These are phyloP conservation scores for Myrmecobius fasciatus DNA, from an alignment of 2,113 vertebrate genomes.

Conservation along the genomic window DNA sequence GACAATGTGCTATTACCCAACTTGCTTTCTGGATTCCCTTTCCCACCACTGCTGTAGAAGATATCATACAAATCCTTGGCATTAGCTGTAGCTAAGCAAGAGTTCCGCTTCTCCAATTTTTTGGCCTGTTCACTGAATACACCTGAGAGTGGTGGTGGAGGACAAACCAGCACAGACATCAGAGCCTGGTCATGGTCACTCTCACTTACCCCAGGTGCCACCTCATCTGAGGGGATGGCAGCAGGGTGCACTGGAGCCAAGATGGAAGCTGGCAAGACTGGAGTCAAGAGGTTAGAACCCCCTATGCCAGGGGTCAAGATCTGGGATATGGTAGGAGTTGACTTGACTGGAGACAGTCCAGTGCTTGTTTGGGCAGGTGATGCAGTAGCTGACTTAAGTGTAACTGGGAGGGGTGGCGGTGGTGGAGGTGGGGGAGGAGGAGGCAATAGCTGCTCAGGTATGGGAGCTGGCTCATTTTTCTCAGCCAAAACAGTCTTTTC, in stretches of 20 bases:
- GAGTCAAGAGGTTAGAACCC: constrained; percentile 71
- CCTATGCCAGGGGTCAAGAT: constrained; percentile 50
- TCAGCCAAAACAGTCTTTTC: constrained; percentile 78
- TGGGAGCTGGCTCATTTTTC: constrained; percentile 80
- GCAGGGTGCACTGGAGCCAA: constrained; percentile 79
- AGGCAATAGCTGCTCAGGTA: constrained; percentile 72
- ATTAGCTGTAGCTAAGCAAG: constrained; percentile 93
- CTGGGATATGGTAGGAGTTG: constrained; percentile 57
- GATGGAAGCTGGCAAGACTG: constrained; percentile 77
- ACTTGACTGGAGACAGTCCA: constrained; percentile 61
- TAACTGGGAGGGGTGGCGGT: constrained; percentile 54
- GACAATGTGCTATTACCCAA: constrained; percentile 71
- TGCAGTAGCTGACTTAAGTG: constrained; percentile 65
- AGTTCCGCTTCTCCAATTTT: constrained; percentile 91
- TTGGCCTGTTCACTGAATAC: constrained; percentile 83
- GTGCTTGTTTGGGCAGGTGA: constrained; percentile 62
- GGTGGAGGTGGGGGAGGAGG: constrained; percentile 68
- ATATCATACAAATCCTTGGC: constrained; percentile 95
- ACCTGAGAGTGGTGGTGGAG: constrained; percentile 87
- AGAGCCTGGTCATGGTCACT: constrained; percentile 90
- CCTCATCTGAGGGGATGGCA: constrained; percentile 89
- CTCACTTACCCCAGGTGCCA: constrained; percentile 93
- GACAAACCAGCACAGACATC: constrained; percentile 88
- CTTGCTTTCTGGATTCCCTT: constrained; percentile 82
- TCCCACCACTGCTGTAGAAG: constrained; percentile 91